Evolutionary conservation across 2,888 invertebrate genomes (phyloP), one percentile per base, ranked within the genome.

Genomic region (Leptinotarsa peninsularis): DNA sequence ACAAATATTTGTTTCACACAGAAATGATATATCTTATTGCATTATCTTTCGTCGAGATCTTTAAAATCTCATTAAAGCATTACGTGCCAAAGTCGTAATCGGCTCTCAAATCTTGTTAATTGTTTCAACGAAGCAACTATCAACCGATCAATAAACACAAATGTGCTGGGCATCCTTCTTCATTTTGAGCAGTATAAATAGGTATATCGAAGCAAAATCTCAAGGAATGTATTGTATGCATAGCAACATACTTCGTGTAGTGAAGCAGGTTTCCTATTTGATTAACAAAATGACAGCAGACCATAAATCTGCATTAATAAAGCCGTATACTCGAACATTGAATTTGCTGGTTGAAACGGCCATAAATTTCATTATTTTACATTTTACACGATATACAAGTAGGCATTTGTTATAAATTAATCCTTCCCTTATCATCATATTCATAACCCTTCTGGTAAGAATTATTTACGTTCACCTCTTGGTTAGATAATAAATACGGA

Each of bases 301-400:
- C 82, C 84, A 86, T 87, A 87, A 88, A 88, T 87, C 86, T 83
- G 83, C 84, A 87, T 87, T 87, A 88, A 88, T 88, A 87, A 87
- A 87, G 87, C 85, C 87, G 86, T 87, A 86, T 82, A 83, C 84
- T 85, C 82, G 83, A 85, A 85, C 84, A 83, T 84, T 85, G 85
- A 83, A 84, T 85, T 83, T 82, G 84, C 84, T 81, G 80, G 76
- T 82, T 78, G 79, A 76, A 77, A 73, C 58, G 74, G 80, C 79
- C 77, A 82, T 84, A 84, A 84, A 85, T 84, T 82, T 83, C 82
- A 79, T 82, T 81, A 81, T 82, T 82, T 83, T 80, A 79, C 82
- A 77, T 82, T 83, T 83, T 82, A 78, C 76, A 77, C 81, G 76
- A 81, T 82, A 81, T 81, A 81, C 78, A 79, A 76, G 73, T 76